Percentiles rank a stretch among this genome's conserved stretches.
These are phyloP conservation scores for Platalea minor DNA, from an alignment of 2,797 vertebrate species.

Conservation along the genomic window DNA sequence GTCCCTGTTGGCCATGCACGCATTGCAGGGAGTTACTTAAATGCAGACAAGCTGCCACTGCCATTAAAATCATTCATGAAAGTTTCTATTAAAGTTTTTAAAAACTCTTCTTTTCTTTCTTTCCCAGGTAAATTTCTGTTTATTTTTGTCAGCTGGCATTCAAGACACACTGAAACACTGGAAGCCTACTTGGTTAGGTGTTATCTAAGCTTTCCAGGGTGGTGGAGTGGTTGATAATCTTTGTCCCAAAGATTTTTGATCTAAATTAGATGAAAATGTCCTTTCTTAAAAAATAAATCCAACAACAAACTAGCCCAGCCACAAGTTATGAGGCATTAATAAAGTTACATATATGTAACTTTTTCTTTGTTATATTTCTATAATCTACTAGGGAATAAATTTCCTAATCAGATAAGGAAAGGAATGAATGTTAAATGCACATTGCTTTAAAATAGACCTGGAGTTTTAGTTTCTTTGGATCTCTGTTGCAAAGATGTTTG, in stretches of 20 bases:
- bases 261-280: neutral
- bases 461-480: slow-evolving; percentile 66
- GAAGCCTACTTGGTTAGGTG: neutral
- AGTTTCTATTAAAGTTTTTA: neutral
- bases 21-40: neutral
- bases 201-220: neutral
- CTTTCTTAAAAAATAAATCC: neutral
- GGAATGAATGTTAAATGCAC: slow-evolving; percentile 52
- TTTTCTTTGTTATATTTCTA: neutral
- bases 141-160: neutral
- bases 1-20: neutral
- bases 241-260: neutral
- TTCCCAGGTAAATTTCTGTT: neutral
- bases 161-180: neutral
- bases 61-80: neutral
- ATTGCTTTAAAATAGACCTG: slow-evolving; percentile 70
- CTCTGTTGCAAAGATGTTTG: slow-evolving; percentile 62
- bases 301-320: neutral
- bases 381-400: neutral
- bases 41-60: neutral
- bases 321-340: neutral
- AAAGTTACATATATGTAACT: neutral
- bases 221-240: neutral
- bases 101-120: neutral
- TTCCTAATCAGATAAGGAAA: slow-evolving; percentile 19